Conservation (phyloP, 2,797 vertebrate genomes). For the Smutsia temminckii region DNA sequence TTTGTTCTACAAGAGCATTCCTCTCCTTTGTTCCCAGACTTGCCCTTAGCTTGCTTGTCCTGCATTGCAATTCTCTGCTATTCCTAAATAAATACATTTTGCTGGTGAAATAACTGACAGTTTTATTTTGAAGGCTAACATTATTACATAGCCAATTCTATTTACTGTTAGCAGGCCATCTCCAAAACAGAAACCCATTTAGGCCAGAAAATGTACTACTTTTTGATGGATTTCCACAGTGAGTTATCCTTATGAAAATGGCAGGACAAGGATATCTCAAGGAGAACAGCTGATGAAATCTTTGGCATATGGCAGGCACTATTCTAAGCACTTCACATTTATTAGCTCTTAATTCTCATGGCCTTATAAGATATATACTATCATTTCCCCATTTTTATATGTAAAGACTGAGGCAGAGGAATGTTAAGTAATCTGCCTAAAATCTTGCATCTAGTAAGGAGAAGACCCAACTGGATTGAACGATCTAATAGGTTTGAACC, state of each 20-base stretch:
- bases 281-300: neutral
- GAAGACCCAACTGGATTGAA: neutral
- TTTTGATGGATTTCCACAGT: neutral
- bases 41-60: no score
- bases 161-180: constrained; percentile 3
- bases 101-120: no score
- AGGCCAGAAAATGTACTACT: neutral
- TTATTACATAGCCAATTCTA: neutral
- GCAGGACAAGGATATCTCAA: neutral
- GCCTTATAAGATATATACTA: neutral
- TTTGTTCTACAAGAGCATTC: no score
- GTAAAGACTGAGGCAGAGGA: neutral
- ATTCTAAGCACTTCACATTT: neutral
- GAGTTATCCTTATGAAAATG: neutral
- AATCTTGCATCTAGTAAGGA: neutral
- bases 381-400: constrained; percentile 18
- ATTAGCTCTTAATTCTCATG: neutral
- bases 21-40: no score
- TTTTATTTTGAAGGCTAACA: no score
- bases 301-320: neutral
- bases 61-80: no score
- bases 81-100: no score
- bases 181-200: constrained; percentile 2
- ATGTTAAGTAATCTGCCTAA: neutral
- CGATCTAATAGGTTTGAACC: neutral